A percentile compares a stretch with the other conserved stretches of the same genome.
Conservation (phyloP, 2,113 vertebrate genomes). For the Dasyornis broadbenti region DNA sequence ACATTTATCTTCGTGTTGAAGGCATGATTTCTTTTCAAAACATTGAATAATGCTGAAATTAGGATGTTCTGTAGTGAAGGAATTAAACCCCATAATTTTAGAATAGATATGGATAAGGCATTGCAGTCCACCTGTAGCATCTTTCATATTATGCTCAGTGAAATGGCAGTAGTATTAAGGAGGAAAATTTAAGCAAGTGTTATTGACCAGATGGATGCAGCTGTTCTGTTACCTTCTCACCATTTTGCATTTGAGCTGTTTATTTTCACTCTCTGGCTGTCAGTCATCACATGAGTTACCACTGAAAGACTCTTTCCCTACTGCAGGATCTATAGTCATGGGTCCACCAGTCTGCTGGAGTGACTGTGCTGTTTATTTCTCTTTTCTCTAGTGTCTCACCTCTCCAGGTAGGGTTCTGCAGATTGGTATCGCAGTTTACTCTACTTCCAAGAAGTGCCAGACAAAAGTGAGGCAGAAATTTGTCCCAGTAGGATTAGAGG, state of each 20-base stretch:
- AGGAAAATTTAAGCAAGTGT: not conserved
- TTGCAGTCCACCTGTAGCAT: not conserved
- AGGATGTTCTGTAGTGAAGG: not conserved
- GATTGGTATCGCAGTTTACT: not conserved
- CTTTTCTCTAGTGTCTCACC: not conserved
- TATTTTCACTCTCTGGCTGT: not conserved
- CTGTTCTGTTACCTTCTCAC: not conserved
- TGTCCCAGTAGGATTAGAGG: not conserved
- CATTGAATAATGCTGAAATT: not conserved
- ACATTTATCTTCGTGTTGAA: not conserved
- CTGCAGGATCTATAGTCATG: not conserved
- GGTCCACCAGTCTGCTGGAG: not conserved
- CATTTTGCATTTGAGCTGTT: not conserved
- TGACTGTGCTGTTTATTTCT: not conserved
- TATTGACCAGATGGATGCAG: not conserved
- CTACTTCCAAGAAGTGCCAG: not conserved
- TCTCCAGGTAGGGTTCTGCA: not conserved
- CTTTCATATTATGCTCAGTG: not conserved
- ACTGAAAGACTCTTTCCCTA: not conserved
- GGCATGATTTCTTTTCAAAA: not conserved
- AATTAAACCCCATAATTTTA: slow-evolving; percentile 6
- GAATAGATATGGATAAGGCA: not conserved
- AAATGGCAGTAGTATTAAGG: not conserved
- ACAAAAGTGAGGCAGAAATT: slow-evolving; percentile 1
- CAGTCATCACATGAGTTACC: not conserved